Evolutionary conservation across 1,140 invertebrate species (phyloP), one percentile per base, ranked within the genome.

Genomic region (Nephila pilipes): DNA sequence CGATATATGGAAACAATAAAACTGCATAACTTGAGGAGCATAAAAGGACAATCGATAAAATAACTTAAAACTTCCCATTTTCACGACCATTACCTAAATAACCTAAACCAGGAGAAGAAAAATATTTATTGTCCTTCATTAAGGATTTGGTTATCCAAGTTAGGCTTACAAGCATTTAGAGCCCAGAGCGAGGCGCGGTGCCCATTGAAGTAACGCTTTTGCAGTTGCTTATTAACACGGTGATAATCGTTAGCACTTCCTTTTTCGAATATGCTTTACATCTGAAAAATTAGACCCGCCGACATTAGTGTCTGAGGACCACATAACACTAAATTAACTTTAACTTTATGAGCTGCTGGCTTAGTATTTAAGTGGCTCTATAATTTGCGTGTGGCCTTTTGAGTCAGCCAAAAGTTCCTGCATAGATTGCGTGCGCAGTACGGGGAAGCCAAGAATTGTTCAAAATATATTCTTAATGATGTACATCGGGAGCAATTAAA

Each of bases 311-410:
- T 83, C 89, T 91, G 32, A 65, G 46, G 80, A 83, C 79, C 89
- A 83, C 89, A 91, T 91, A 91, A 91, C 89, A 91, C 89, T 91
- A 91, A 91, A 91, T 91, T 91, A 91, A 91, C 79, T 91, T 91
- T 91, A 91, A 91, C 89, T 91, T 91, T 91, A 91, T 91, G 89
- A 91, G 79, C 58, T 32, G 55, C 29, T 46, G 79, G 89, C 79
- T 90, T 90, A 90, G 87, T 80, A 38, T 83, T 91, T 91, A 91
- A 91, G 89, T 83, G 75, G 89, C 69, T 29, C 75, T 83, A 91
- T 91, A 91, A 91, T 91, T 91, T 91, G 79, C 57, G 57, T n/a
- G 60, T 69, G 46, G 46, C 54, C 57, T 90, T 46, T n/a, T 22
- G 38, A 90, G 29, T 36, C n/a, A 32, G 65, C 57, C 32, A 69